Percentiles rank a stretch among this genome's conserved stretches.
Evolutionary conservation across 2,888 invertebrate species (phyloP).

Genomic region (Sarcophaga rosellei): DNA sequence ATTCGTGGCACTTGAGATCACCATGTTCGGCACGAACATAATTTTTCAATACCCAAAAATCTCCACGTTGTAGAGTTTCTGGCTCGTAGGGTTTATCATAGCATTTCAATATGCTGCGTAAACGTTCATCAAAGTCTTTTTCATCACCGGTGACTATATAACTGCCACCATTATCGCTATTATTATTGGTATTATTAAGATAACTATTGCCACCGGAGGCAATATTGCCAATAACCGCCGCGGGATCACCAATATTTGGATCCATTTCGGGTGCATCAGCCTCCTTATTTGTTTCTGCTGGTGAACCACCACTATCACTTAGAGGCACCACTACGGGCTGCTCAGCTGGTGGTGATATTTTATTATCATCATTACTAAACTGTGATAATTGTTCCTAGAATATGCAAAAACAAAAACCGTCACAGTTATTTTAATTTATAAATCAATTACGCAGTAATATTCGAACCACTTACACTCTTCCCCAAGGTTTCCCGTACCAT

Average conservation of each 20-base stretch:
- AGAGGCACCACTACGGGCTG: slow-evolving; percentile 55
- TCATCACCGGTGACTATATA: slow-evolving; percentile 79
- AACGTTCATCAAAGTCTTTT: slow-evolving; percentile 80
- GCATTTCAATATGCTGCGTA: slow-evolving; percentile 83
- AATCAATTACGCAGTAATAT: not conserved
- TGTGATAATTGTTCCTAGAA: slow-evolving; percentile 69
- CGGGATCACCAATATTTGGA: slow-evolving; percentile 70
- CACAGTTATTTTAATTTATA: too few species aligned
- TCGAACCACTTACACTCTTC: slow-evolving; percentile 70
- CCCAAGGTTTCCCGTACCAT: slow-evolving; percentile 70
- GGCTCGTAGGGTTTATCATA: slow-evolving; percentile 85
- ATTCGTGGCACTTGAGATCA: slow-evolving; percentile 88
- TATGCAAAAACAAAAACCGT: too few species aligned
- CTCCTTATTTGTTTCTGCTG: slow-evolving; percentile 56
- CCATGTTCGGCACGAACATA: slow-evolving; percentile 89
- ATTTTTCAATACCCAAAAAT: slow-evolving; percentile 95
- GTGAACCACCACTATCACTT: slow-evolving; percentile 69
- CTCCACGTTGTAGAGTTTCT: slow-evolving; percentile 87
- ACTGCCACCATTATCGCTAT: slow-evolving; percentile 71
- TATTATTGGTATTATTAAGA: slow-evolving; percentile 76
- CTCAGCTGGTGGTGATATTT: slow-evolving; percentile 61
- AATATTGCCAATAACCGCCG: slow-evolving; percentile 74
- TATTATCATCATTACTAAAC: slow-evolving; percentile 71
- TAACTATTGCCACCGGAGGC: slow-evolving; percentile 64
- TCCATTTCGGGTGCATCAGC: slow-evolving; percentile 65